Base-by-base conservation (phyloP, 2,888 invertebrate species). In the Volucella zonaria region DNA sequence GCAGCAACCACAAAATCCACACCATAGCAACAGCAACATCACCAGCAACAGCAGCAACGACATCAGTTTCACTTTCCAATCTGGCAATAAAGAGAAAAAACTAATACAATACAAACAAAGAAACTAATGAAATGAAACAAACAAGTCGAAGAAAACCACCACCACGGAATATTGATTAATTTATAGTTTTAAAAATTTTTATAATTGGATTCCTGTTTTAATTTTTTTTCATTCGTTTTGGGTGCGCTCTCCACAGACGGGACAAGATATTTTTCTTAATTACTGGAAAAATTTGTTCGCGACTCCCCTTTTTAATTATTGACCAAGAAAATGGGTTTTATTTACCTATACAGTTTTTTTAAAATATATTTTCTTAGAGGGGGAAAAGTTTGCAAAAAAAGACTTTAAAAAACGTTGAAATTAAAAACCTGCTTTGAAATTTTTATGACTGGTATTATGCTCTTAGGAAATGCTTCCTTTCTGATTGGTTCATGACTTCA, bases 111-210 rank as follows among this genome's bases (percentile, higher is more conserved):
- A 51, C 52, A 47, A 49, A n/a, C 23, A 51, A 66, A 45, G 23
- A 42, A 47, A 51, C 45, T 2, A 15, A 64, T 45, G 47, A 64
- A 64, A 49, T 43, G 12, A 40, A 45, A 49, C 31, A 64, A 45
- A n/a, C 23, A 56, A 31, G 43, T 47, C 14, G n/a, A 42, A 61
- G 51, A 51, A 38, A 61, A 73, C 43, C 31, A 31, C 31, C 31
- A 31, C 31, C 68, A 74, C 31, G 31, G 62, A 68, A 62, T 80
- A 80, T 80, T 80, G 80, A 80, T 80, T 80, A 80, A 80, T 80
- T 80, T 80, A 80, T 80, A 59, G 80, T 67, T 75, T 80, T 67
- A 43, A 67, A 75, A 75, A 80, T 80, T 68, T 61, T 54, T 68
- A 51, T 80, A 80, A 80, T 80, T 80, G 80, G 80, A 74, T 80